Evolutionary conservation across 2,113 vertebrate species (phyloP).

Genomic region (Pica pica): DNA sequence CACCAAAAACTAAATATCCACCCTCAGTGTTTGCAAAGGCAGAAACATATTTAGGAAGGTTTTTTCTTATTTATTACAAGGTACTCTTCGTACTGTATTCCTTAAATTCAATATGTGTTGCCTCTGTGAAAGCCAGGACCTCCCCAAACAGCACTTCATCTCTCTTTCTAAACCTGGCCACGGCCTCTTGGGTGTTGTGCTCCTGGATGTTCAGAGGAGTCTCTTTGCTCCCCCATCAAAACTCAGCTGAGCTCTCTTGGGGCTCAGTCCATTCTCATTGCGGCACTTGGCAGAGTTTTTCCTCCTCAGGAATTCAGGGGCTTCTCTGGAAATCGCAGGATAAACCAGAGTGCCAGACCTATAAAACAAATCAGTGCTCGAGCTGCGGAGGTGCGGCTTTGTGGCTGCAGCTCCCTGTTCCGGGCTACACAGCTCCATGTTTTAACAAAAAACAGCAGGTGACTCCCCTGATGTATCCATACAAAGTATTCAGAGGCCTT

Average conservation of each 20-base stretch:
- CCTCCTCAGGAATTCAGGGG: not conserved
- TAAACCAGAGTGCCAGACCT: not conserved
- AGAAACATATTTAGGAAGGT: slow-evolving; percentile 40
- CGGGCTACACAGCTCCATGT: not conserved
- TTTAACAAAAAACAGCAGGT: slow-evolving; percentile 61
- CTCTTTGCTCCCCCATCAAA: not conserved
- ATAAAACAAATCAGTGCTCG: slow-evolving; percentile 14
- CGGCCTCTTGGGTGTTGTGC: not conserved
- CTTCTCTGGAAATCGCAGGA: not conserved
- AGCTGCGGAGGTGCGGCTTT: not conserved
- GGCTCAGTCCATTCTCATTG: not conserved
- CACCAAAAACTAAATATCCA: slow-evolving; percentile 50
- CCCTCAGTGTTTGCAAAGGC: slow-evolving; percentile 56
- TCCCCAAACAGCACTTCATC: not conserved
- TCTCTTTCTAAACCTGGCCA: slow-evolving; percentile 9
- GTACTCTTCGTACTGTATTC: not conserved
- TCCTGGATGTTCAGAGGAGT: not conserved
- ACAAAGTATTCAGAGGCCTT: not conserved
- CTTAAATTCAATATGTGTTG: slow-evolving; percentile 35
- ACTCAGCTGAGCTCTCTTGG: not conserved
- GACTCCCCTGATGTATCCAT: not conserved
- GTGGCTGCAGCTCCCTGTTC: not conserved
- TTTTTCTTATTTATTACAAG: slow-evolving; percentile 9
- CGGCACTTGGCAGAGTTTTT: not conserved
- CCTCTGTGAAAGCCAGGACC: slow-evolving; percentile 52